phyloP scores from a whole-genome alignment of 92 coral and sea anemone genomes.

The Umimayanthus chanpuru region DNA sequence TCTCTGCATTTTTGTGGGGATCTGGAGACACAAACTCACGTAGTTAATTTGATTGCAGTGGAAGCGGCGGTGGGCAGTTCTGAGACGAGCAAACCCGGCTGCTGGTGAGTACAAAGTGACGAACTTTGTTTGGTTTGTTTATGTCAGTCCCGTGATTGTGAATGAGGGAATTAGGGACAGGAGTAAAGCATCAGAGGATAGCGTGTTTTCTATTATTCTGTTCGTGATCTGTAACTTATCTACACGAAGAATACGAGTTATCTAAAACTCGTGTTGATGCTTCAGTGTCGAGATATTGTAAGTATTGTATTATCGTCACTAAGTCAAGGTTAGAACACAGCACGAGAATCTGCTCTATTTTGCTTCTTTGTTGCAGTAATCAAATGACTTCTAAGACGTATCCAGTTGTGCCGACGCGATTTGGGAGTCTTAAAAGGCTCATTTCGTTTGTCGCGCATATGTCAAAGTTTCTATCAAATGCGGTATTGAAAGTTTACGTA shows the following conservation, averaged over 20 bases:
- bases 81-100: constrained; percentile 92
- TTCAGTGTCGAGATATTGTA: constrained; percentile 25
- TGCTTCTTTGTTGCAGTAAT: constrained; percentile 21
- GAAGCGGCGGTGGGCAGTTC: constrained; percentile 98
- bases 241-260: background rate
- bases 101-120: constrained; percentile 71
- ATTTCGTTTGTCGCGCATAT: background rate
- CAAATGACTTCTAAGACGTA: background rate
- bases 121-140: constrained; percentile 30
- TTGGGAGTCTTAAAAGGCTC: background rate
- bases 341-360: constrained; percentile 21
- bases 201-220: background rate
- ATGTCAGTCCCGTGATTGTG: background rate
- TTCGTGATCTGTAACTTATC: background rate
- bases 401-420: background rate
- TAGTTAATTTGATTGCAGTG: constrained; percentile 70
- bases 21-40: constrained; percentile 26
- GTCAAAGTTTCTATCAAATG: background rate
- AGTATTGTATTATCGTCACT: background rate
- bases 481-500: background rate
- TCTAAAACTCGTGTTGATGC: background rate
- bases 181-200: background rate
- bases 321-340: background rate
- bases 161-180: background rate
- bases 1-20: background rate